phyloP scores from a whole-genome alignment of 2,888 invertebrate genomes.

The Oasisia sp. region DNA sequence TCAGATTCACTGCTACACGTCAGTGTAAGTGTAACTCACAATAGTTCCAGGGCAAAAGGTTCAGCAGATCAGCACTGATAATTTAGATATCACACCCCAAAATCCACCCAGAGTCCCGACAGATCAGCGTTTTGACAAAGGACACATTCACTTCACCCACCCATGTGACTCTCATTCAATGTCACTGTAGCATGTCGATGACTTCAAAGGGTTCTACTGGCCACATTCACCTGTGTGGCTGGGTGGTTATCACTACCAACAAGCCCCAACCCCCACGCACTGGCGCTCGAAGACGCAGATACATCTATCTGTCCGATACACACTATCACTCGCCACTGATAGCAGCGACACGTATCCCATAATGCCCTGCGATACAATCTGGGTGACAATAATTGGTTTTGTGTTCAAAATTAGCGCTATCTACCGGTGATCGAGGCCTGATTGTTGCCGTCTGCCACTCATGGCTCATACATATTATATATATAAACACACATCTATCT shows the following conservation, averaged over 20 bases:
- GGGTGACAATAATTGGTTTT: conserved; percentile 10
- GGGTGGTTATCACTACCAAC: not conserved
- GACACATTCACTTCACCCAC: not conserved
- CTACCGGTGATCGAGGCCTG: not conserved
- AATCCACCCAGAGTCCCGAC: not conserved
- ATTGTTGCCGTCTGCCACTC: not conserved
- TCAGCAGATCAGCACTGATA: not conserved
- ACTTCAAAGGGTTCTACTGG: not conserved
- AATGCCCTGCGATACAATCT: not conserved
- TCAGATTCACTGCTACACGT: too few relatives aligned
- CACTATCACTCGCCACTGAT: not conserved
- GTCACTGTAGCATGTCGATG: not conserved
- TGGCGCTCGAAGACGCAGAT: not conserved
- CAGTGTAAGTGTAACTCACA: not conserved
- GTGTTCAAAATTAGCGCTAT: not conserved
- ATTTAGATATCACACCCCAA: not conserved
- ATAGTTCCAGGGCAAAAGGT: not conserved
- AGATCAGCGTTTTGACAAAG: not conserved
- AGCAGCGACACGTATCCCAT: not conserved
- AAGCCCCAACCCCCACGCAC: not conserved
- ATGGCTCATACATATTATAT: not conserved
- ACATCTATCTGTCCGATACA: not conserved
- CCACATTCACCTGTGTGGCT: not conserved
- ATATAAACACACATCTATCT: not conserved
- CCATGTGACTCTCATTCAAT: not conserved